Conservation (phyloP, 2,797 vertebrate species). For the Cyclura pinguis region DNA sequence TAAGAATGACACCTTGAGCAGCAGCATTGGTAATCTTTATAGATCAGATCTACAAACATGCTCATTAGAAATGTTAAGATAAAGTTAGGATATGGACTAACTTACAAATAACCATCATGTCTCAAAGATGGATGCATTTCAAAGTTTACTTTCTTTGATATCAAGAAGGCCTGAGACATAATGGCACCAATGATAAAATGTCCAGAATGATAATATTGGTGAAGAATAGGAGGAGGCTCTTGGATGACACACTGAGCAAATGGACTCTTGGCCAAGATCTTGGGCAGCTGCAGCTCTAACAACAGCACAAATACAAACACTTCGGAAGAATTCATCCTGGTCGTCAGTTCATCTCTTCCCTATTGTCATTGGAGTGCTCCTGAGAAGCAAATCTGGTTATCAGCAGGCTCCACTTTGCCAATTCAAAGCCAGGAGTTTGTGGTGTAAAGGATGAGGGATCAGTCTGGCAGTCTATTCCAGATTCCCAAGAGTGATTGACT, state of each 20-base stretch:
- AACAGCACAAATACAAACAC: neutral
- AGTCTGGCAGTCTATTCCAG: no score
- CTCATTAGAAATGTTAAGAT: neutral
- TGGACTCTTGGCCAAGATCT: neutral
- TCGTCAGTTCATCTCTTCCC: neutral
- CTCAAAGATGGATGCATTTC: neutral
- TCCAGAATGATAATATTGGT: constrained; percentile 3
- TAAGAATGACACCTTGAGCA: neutral
- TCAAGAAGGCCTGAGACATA: neutral
- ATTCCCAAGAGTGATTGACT: neutral
- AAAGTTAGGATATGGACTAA: neutral
- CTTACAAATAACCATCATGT: neutral
- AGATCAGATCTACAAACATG: neutral
- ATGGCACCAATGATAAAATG: neutral
- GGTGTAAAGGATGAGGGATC: neutral
- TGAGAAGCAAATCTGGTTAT: neutral
- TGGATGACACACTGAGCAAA: neutral
- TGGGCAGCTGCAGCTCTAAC: neutral
- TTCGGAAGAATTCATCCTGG: neutral
- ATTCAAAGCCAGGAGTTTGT: neutral
- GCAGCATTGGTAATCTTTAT: neutral
- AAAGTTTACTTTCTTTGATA: neutral
- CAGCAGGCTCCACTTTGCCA: no score
- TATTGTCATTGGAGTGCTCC: no score
- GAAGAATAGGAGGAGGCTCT: neutral